phyloP scores from a whole-genome alignment of 2,113 vertebrate genomes.

The Acanthisitta chloris region DNA sequence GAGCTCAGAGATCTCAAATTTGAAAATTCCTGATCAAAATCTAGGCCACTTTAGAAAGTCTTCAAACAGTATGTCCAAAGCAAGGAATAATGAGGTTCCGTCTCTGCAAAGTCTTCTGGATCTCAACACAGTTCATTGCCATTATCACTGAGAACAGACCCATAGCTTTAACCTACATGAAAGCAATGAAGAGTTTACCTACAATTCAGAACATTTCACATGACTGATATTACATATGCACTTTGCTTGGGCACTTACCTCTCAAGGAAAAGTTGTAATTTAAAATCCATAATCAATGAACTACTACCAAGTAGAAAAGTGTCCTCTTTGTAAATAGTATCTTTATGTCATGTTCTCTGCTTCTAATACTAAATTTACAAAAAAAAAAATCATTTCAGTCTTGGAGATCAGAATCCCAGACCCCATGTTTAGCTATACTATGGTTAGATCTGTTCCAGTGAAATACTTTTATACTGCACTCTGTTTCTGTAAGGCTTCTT shows the following conservation, averaged over 20 bases:
- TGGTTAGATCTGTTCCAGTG: not conserved
- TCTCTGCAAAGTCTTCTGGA: not conserved
- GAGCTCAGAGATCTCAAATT: constrained; percentile 1
- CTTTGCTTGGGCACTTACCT: not conserved
- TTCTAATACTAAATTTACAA: not conserved
- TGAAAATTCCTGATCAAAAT: constrained; percentile 20
- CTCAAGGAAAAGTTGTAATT: not conserved
- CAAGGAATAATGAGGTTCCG: not conserved
- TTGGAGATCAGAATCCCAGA: not conserved
- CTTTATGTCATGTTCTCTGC: not conserved
- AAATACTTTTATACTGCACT: not conserved
- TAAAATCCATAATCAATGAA: not conserved
- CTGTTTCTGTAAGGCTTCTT: not conserved
- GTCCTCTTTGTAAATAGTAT: not conserved
- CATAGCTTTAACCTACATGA: not conserved
- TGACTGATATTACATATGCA: not conserved
- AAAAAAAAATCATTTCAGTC: not conserved
- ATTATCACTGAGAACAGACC: not conserved
- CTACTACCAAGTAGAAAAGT: not conserved
- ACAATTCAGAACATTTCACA: not conserved
- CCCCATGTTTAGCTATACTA: not conserved
- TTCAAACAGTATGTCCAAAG: not conserved
- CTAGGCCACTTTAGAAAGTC: not conserved
- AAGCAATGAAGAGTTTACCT: not conserved
- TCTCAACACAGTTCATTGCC: not conserved